Evolutionary conservation across 2,113 vertebrate species (phyloP), one percentile per base, ranked within the genome.

Genomic region (Aplodontia rufa): DNA sequence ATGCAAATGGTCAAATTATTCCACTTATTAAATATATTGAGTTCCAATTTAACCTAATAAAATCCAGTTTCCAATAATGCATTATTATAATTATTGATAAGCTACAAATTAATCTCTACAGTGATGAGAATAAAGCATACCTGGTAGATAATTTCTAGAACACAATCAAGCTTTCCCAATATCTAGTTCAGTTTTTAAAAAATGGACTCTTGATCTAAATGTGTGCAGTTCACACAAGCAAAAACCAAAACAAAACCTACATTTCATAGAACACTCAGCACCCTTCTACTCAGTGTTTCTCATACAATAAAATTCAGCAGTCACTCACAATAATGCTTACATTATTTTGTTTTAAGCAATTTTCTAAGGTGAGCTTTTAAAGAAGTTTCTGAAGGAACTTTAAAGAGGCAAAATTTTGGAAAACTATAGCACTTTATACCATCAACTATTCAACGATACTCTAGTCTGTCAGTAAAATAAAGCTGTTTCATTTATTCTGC

Each of bases 381-480:
- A 81, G 47, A 78, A 28, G 42, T 28, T 92, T 93, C 96, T 92
- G 24, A 91, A 94, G 42, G 32, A 80, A 62, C 3, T 60, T 79
- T 87, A 66, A 76, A 60, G 12, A 74, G 32, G 35, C 51, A 82
- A 94, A 86, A 89, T 60, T 22, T 93, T 42, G 16, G 19, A 26
- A 93, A 88, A 87, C 49, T 1, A 82, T 51, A 85, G 45, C 12
- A 45, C 42, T 95, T 93, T 84, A 66, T 84, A 53, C 51, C 82
- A 55, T 90, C 40, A 64, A 9, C 2, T 74, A 92, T n/a, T 97
- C 79, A 37, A 64, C 62, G 71, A 55, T 87, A 78, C 14, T 90
- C 97, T 74, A 37, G 19, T 79, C 16, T 83, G 51, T 66, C 37
- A 78, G 62, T 94, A 83, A 97, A 97, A 96, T 94, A 49, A 64